Evolutionary conservation across 2,888 invertebrate genomes (phyloP).

Genomic region (Ctenicera cuprea): DNA sequence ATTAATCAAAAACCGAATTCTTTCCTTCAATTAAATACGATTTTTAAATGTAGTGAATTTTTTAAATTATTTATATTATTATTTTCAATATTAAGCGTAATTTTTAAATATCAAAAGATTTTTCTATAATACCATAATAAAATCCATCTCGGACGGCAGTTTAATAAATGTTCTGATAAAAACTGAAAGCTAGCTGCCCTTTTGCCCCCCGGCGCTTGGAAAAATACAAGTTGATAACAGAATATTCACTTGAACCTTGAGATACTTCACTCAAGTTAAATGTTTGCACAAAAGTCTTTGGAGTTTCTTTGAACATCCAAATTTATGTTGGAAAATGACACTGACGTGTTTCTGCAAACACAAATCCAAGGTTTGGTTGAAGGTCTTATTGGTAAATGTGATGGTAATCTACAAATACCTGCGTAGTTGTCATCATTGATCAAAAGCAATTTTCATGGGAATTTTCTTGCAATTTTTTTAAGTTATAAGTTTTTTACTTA

Average conservation of each 20-base stretch:
- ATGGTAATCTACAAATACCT: slow-evolving; percentile 28
- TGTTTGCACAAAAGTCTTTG: too few relatives aligned
- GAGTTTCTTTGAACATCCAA: neutral
- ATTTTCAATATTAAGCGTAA: too few relatives aligned
- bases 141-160: too few relatives aligned
- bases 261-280: too few relatives aligned
- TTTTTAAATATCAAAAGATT: too few relatives aligned
- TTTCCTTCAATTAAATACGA: too few relatives aligned
- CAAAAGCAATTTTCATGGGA: neutral
- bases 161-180: too few relatives aligned
- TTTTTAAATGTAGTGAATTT: too few relatives aligned
- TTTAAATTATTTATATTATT: too few relatives aligned
- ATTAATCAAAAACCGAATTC: too few relatives aligned
- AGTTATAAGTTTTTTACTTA: neutral
- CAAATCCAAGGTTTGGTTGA: slow-evolving; percentile 7
- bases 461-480: neutral
- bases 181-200: neutral
- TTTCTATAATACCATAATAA: too few relatives aligned
- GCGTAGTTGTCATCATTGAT: slow-evolving; percentile 24
- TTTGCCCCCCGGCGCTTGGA: neutral
- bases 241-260: too few relatives aligned
- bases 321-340: slow-evolving; percentile 11
- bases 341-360: slow-evolving; percentile 15
- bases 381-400: slow-evolving; percentile 29
- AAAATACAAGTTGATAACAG: neutral